Conservation (phyloP, 1,140 invertebrate genomes). For the Lordiphosa clarofinis region DNA sequence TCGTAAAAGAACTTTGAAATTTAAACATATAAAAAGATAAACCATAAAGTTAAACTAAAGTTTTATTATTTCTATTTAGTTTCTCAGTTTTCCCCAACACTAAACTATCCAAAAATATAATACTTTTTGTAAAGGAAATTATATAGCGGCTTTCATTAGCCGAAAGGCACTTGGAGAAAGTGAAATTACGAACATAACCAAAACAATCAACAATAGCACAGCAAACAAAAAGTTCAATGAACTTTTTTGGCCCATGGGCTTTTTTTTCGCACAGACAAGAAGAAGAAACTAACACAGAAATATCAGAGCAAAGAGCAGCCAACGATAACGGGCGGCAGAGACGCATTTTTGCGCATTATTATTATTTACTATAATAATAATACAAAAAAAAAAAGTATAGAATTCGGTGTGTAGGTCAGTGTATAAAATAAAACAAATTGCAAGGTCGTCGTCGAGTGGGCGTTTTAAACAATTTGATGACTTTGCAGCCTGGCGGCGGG, state of each 20-base stretch:
- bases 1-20: too few species aligned
- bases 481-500: constrained; percentile 1
- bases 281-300: constrained; percentile 46
- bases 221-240: constrained; percentile 57
- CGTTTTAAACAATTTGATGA: background rate
- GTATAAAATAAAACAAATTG: constrained; percentile 24
- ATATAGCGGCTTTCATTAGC: too few species aligned
- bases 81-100: too few species aligned
- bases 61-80: too few species aligned
- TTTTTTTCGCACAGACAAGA: constrained; percentile 1
- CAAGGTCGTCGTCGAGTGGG: constrained; percentile 5
- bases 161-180: background rate
- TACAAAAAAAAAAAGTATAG: constrained; percentile 12
- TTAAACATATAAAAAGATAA: too few species aligned
- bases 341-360: constrained; percentile 26
- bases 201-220: constrained; percentile 51
- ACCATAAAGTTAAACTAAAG: too few species aligned
- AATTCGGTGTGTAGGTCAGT: constrained; percentile 48
- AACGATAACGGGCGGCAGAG: constrained; percentile 50
- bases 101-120: too few species aligned
- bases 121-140: too few species aligned
- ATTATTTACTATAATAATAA: constrained; percentile 38
- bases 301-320: constrained; percentile 45
- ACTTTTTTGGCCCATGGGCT: constrained; percentile 67
- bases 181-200: constrained; percentile 37